Evolutionary conservation across 2,797 vertebrate genomes (phyloP).

Genomic region (Adelosebastes latens): DNA sequence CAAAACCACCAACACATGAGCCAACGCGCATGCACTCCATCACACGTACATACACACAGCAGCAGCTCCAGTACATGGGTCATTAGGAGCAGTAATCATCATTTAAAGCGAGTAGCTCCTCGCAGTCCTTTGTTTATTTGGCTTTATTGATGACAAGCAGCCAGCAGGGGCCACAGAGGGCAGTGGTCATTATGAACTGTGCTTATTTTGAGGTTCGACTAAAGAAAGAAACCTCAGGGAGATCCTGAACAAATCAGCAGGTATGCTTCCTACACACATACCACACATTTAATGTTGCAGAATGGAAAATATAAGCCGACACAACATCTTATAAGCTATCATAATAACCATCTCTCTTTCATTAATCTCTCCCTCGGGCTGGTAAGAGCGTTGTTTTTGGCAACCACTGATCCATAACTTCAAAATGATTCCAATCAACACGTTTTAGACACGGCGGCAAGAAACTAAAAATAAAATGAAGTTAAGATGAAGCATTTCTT

Average conservation of each 20-base stretch:
- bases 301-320: constrained; percentile 15
- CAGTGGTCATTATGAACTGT: constrained; percentile 10
- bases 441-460: not conserved
- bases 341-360: not conserved
- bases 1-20: constrained; percentile 29
- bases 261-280: not conserved
- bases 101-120: constrained; percentile 19
- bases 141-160: constrained; percentile 40
- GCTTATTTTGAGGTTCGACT: not conserved
- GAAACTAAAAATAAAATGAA: not conserved
- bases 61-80: constrained; percentile 25
- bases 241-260: constrained; percentile 7
- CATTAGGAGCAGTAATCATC: constrained; percentile 59
- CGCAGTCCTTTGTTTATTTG: constrained; percentile 38
- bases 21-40: constrained; percentile 4
- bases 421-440: constrained; percentile 33
- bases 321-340: constrained; percentile 7
- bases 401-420: constrained; percentile 18
- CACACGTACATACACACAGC: constrained; percentile 1
- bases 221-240: not conserved
- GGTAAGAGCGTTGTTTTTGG: constrained; percentile 19
- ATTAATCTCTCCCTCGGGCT: constrained; percentile 9
- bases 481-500: not conserved
- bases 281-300: not conserved
- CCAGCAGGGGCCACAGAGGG: not conserved